Percentiles rank a stretch among this genome's conserved stretches.
Conservation (phyloP, 2,797 vertebrate genomes). For the Lacerta viridis region DNA sequence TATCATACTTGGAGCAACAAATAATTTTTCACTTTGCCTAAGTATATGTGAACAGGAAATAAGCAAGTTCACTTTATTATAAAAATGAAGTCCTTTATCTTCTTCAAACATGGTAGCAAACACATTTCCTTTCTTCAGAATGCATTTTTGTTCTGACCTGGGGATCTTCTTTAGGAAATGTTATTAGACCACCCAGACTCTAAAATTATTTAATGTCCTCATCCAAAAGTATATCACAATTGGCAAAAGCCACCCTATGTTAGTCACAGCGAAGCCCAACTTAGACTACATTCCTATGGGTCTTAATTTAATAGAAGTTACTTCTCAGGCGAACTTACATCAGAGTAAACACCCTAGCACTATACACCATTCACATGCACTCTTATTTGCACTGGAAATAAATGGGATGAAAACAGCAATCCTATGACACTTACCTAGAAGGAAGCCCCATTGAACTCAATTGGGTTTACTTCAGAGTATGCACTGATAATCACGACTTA, state of each 20-base stretch:
- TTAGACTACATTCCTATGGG: not conserved
- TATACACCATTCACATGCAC: not conserved
- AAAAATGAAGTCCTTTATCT: slow-evolving; percentile 42
- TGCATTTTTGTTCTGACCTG: slow-evolving; percentile 36
- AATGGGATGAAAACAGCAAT: not conserved
- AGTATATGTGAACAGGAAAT: slow-evolving; percentile 62
- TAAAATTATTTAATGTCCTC: slow-evolving; percentile 27
- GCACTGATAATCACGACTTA: not conserved
- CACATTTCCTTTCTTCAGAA: slow-evolving; percentile 56
- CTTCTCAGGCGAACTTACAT: not conserved
- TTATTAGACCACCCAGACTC: slow-evolving; percentile 42
- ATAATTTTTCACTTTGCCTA: slow-evolving; percentile 41
- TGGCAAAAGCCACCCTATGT: not conserved
- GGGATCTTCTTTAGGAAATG: not conserved
- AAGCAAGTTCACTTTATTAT: not conserved
- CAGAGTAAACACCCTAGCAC: not conserved
- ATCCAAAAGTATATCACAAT: not conserved
- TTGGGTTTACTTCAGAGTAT: not conserved
- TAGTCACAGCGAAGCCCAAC: not conserved
- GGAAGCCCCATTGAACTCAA: not conserved
- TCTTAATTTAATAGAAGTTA: not conserved
- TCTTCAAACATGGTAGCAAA: slow-evolving; percentile 58
- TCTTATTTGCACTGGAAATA: not conserved
- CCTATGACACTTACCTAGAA: too few relatives aligned
- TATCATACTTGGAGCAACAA: slow-evolving; percentile 25